Conservation (phyloP, 2,113 vertebrate species). For the Platanista minor region DNA sequence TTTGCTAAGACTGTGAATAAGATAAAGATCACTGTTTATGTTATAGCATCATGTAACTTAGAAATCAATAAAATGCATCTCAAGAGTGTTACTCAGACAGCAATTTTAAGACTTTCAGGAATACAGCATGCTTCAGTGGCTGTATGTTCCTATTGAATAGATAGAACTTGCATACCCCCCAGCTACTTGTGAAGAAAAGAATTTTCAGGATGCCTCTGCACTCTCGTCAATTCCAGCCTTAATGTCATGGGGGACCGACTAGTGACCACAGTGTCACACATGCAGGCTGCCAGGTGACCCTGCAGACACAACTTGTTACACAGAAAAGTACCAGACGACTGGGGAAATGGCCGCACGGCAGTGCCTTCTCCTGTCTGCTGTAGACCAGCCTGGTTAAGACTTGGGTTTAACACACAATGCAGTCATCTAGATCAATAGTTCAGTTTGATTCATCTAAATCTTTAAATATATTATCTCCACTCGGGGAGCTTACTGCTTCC, state of each 20-base stretch:
- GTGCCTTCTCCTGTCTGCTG: neutral
- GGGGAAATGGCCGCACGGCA: neutral
- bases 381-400: neutral
- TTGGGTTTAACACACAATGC: neutral
- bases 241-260: neutral
- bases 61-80: conserved; percentile 4
- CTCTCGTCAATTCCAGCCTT: neutral
- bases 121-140: neutral
- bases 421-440: neutral
- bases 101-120: neutral
- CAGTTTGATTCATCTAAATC: neutral
- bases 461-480: neutral
- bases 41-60: neutral
- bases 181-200: neutral
- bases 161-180: neutral
- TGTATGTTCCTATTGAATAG: neutral
- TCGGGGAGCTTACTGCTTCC: neutral
- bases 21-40: neutral
- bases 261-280: neutral
- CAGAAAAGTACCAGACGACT: neutral
- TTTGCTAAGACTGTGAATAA: neutral
- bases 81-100: neutral
- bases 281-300: neutral
- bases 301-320: neutral
- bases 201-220: neutral